Conservation (phyloP, 2,113 vertebrate genomes). For the Apteryx owenii region DNA sequence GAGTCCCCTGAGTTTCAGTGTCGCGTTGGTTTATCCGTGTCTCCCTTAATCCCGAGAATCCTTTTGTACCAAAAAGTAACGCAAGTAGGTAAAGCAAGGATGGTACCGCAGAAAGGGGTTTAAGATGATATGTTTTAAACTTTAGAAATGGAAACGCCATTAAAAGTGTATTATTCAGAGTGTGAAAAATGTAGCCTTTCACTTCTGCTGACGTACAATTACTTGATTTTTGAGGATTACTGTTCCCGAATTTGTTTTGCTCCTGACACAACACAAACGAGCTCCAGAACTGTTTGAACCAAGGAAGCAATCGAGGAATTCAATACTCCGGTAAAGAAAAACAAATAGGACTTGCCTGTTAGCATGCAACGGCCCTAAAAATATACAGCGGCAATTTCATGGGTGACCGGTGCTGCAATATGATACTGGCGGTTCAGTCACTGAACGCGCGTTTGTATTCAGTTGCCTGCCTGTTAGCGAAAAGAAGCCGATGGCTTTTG, state of each 20-base stretch:
- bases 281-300: constrained; percentile 7
- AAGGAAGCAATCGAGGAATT: constrained; percentile 29
- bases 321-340: not conserved
- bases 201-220: constrained; percentile 27
- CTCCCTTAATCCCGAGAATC: not conserved
- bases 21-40: not conserved
- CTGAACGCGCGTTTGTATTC: not conserved
- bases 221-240: constrained; percentile 21
- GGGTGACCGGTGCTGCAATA: constrained; percentile 15
- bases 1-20: not conserved
- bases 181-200: not conserved
- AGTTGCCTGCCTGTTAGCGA: not conserved
- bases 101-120: not conserved
- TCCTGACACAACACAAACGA: not conserved
- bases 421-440: not conserved
- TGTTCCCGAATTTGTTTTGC: constrained; percentile 22
- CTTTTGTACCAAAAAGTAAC: not conserved
- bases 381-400: not conserved
- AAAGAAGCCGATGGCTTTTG: not conserved
- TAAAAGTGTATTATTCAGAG: constrained; percentile 43
- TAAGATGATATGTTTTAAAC: not conserved
- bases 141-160: not conserved
- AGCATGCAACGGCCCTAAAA: not conserved
- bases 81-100: not conserved
- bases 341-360: not conserved